phyloP scores from a whole-genome alignment of 2,113 vertebrate species.

The Prochilodus magdalenae region DNA sequence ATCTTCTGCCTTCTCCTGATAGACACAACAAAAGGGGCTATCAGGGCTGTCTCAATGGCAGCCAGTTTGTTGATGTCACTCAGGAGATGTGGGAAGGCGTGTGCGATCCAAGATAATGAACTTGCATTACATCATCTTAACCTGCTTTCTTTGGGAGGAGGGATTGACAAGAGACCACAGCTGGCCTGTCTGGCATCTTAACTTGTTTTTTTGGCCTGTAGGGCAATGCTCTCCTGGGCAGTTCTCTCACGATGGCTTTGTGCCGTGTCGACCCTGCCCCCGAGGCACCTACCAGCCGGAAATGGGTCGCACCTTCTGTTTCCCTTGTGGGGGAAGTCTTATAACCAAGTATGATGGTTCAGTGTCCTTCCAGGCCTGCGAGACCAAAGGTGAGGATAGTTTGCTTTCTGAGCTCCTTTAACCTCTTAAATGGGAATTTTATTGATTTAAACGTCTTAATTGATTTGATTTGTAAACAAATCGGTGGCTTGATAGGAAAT shows the following conservation, averaged over 20 bases:
- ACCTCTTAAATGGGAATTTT: too few relatives aligned
- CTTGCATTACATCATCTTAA: constrained; percentile 40
- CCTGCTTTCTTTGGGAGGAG: constrained; percentile 31
- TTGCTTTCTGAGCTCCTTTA: not conserved
- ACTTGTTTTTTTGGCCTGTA: constrained; percentile 59
- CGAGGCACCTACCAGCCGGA: constrained; percentile 92
- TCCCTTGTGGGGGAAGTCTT: constrained; percentile 89
- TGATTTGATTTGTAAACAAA: too few relatives aligned
- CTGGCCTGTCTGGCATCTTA: constrained; percentile 8
- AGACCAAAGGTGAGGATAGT: constrained; percentile 87
- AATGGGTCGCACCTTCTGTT: constrained; percentile 88
- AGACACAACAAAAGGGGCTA: constrained; percentile 77
- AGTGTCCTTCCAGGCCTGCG: constrained; percentile 91
- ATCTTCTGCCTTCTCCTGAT: constrained; percentile 61
- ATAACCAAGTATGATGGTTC: constrained; percentile 82
- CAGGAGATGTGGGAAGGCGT: constrained; percentile 51
- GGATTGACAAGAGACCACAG: not conserved
- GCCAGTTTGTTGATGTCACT: constrained; percentile 65
- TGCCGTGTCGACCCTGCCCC: constrained; percentile 86
- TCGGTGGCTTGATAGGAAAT: too few relatives aligned
- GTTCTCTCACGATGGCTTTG: constrained; percentile 89
- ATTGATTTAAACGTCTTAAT: too few relatives aligned
- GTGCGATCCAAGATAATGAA: constrained; percentile 56
- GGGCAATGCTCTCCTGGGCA: constrained; percentile 91
- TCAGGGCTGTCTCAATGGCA: constrained; percentile 60